Percentiles rank a stretch among this genome's conserved stretches.
These are phyloP conservation scores for Tamandua tetradactyla DNA, from an alignment of 2,797 vertebrate genomes.

Conservation along the genomic window DNA sequence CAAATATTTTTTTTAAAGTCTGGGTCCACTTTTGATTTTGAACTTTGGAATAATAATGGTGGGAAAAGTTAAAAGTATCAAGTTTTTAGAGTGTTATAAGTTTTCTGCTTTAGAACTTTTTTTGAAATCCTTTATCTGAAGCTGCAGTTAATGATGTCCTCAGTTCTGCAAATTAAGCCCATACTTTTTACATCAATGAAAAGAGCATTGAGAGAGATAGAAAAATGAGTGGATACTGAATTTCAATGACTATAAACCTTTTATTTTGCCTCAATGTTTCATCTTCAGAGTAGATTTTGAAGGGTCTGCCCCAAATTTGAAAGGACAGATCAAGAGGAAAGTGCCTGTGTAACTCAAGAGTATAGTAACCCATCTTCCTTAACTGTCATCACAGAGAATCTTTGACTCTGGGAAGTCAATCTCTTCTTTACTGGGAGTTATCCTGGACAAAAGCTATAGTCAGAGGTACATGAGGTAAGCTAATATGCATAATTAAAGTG, in stretches of 20 bases:
- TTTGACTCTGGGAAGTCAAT: background rate
- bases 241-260: background rate
- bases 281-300: conserved; percentile 39
- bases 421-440: background rate
- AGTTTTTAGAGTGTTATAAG: conserved; percentile 29
- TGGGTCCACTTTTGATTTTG: conserved; percentile 56
- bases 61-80: conserved; percentile 51
- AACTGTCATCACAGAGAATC: background rate
- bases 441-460: background rate
- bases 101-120: conserved; percentile 51
- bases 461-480: background rate
- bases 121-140: conserved; percentile 59
- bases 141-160: conserved; percentile 53
- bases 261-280: conserved; percentile 20
- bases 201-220: background rate
- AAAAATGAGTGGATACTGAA: background rate
- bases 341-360: background rate
- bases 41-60: conserved; percentile 57
- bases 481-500: background rate
- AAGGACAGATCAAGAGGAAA: conserved; percentile 22
- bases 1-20: background rate
- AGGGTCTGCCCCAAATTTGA: background rate
- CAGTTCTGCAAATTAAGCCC: conserved; percentile 51
- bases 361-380: background rate
- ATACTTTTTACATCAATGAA: conserved; percentile 27